Evolutionary conservation across 2,797 vertebrate species (phyloP), one percentile per base, ranked within the genome.

Genomic region (Myoxocephalus aenaeus): DNA sequence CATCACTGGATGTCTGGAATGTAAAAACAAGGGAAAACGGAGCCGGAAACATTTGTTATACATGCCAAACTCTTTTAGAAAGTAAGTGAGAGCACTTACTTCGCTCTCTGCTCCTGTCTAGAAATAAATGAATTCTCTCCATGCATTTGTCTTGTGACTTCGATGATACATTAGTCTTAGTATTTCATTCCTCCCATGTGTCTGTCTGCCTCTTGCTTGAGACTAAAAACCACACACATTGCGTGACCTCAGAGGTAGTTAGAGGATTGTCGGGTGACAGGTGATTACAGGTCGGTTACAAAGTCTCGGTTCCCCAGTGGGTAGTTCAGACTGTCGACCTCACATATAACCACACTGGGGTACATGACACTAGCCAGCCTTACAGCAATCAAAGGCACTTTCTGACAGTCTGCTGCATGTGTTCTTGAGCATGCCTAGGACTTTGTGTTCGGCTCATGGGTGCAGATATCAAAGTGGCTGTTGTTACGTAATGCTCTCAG

Each of bases 1-100:
- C 90, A 91, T 92, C 79, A 85, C 76, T 88, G 85, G 73, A 67
- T 70, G 81, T 86, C 81, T 91, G 91, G 90, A 90, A 92, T 90
- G 86, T 89, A 57, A 87, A 91, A 92, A 88, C 84, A 86, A 62
- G 59, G 54, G 77, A 76, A 88, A 77, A 63, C 53, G 5, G 73
- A 53, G 56, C 73, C 80, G 38, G 7, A 84, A 83, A 82, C 82
- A 87, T 91, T 90, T 77, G 80, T 80, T 82, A 75, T 38, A 75
- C 65, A 84, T 86, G 89, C 73, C 75, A 81, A 82, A 72, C 65
- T 73, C 62, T 82, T 88, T 83, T 48, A 67, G n/a, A n/a, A n/a
- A n/a, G n/a, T n/a, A n/a, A n/a, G n/a, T n/a, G n/a, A n/a, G 51
- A 79, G 57, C 22, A 51, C 75, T 81, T 65, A 75, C 71, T 70